Evolutionary conservation across 2,113 vertebrate genomes (phyloP), one percentile per base, ranked within the genome.

Genomic region (Charina bottae): DNA sequence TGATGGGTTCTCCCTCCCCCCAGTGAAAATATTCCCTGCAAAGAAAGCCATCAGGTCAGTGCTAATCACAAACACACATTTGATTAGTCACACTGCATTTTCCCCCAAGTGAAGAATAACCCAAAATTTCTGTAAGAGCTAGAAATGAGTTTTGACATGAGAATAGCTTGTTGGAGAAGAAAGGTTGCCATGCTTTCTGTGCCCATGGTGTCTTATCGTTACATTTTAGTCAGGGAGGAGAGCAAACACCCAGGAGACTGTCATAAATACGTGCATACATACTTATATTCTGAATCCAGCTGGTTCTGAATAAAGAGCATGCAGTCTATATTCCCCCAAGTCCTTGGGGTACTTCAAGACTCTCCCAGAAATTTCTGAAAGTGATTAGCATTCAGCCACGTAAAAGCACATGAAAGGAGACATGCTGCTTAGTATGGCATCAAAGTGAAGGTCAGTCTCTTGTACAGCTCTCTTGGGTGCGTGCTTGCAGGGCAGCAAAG

Each of bases 371-470:
- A 92, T 89, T 2, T 90, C 93, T 95, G 78, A 85, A 83, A 92
- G 64, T 95, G 92, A 96, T 95, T 94, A 96, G 94, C 92, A 94
- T 83, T 92, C 94, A 92, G 89, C 87, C 93, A 94, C 93, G n/a
- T 95, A 96, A 0, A 1, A 90, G 90, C 90, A 95, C 94, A 95
- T 94, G 93, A 94, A 88, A 90, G 83, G 60, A 90, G 86, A 59
- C 62, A 54, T 24, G 90, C 56, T 8, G 84, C 54, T 85, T 72
- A 78, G 93, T 93, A 37, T 42, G 58, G 1, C 92, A 93, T 95
- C 68, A 83, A 94, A 94, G 94, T 0, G 3, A 83, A 92, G 84
- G 92, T 93, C 60, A 26, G 92, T 24, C 92, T 92, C 49, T 60
- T 7, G 83, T 1, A 60, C 54, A 93, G 83, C 90, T 85, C 89